phyloP scores from a whole-genome alignment of 1,140 invertebrate species.

The Heliconius nattereri region DNA sequence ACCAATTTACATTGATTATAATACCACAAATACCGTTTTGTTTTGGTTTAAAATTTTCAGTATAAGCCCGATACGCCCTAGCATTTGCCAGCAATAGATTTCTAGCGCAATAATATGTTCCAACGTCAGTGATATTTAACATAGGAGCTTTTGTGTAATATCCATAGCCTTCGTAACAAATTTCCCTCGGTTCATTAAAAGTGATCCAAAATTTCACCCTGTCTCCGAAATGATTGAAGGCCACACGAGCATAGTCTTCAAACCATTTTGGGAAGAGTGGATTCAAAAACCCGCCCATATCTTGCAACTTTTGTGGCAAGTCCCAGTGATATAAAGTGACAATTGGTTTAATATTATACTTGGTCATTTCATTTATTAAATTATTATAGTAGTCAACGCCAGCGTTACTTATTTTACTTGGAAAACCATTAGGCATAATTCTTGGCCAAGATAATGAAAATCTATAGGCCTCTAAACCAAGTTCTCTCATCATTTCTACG shows the following conservation, averaged over 20 bases:
- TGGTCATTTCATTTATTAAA: constrained; percentile 76
- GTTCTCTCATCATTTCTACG: constrained; percentile 61
- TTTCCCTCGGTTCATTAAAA: constrained; percentile 73
- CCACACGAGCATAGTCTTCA: constrained; percentile 75
- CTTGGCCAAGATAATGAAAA: constrained; percentile 85
- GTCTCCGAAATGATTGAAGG: constrained; percentile 76
- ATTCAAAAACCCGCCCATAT: constrained; percentile 56
- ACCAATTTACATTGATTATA: constrained; percentile 79
- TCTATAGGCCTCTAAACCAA: constrained; percentile 76
- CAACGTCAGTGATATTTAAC: constrained; percentile 61
- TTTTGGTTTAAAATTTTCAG: constrained; percentile 53
- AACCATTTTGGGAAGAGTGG: constrained; percentile 47
- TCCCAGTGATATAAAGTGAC: constrained; percentile 53
- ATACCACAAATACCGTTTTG: constrained; percentile 46
- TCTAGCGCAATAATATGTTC: constrained; percentile 49
- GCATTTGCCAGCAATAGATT: constrained; percentile 80
- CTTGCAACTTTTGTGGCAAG: constrained; percentile 49
- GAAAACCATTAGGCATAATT: constrained; percentile 77
- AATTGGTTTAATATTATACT: constrained; percentile 62
- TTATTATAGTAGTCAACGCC: constrained; percentile 82
- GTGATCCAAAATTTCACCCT: constrained; percentile 73
- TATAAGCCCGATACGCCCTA: constrained; percentile 74
- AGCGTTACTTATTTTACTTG: constrained; percentile 73
- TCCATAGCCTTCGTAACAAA: constrained; percentile 64
- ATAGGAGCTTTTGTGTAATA: constrained; percentile 54